Evolutionary conservation across 2,113 vertebrate species (phyloP).

Genomic region (Tapirus terrestris): DNA sequence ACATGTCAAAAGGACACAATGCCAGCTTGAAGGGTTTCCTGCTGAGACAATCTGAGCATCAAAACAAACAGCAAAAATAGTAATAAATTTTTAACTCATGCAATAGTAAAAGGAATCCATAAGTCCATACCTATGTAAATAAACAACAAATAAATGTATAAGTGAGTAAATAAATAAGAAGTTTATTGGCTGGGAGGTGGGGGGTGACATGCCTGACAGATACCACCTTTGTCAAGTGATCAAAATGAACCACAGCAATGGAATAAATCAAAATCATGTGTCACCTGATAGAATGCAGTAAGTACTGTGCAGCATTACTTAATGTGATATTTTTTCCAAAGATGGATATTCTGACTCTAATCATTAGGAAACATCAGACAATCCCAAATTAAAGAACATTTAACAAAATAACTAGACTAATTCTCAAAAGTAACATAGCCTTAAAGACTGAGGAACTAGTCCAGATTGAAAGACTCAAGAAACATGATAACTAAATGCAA

Average conservation of each 20-base stretch:
- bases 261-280: not conserved
- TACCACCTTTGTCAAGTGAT: not conserved
- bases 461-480: not conserved
- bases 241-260: constrained; percentile 5
- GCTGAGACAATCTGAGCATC: not conserved
- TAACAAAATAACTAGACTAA: constrained; percentile 9
- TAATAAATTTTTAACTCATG: not conserved
- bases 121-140: not conserved
- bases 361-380: not conserved
- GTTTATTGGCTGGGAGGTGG: not conserved
- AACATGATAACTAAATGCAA: not conserved
- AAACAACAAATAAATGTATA: not conserved
- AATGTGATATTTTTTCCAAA: not conserved
- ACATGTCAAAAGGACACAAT: not conserved
- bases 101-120: not conserved
- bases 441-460: not conserved
- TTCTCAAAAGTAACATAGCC: not conserved
- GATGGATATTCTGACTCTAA: not conserved
- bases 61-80: not conserved
- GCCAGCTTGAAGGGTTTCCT: not conserved
- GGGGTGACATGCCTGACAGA: not conserved
- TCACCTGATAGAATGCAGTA: not conserved
- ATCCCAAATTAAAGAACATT: not conserved
- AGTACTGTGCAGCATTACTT: not conserved
- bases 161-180: not conserved